Base-by-base conservation (phyloP, 1,140 invertebrate species). In the Onthophagus taurus region DNA sequence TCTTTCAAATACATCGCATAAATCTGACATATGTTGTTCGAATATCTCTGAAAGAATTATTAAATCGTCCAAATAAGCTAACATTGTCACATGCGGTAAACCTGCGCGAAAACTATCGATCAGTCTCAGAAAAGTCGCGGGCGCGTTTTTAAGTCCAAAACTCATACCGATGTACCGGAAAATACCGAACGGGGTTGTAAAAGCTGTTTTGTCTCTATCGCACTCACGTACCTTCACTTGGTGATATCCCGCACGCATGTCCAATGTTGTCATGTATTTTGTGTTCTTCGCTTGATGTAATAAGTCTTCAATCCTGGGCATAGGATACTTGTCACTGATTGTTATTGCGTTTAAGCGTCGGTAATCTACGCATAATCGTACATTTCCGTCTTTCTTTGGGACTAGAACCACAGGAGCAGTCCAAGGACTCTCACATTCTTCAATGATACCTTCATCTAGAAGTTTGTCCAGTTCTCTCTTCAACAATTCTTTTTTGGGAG, bases 41-140 rank as follows among this genome's bases (percentile, higher is more conserved):
- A n/a, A n/a, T n/a, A n/a, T n/a, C n/a, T n/a, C n/a, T n/a, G n/a
- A n/a, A n/a, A n/a, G n/a, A n/a, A n/a, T n/a, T n/a, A n/a, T n/a
- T n/a, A 42, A n/a, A 33, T 68, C 64, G 34, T 69, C 66, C 0
- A 68, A 42, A 44, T 68, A 67, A 1, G 52, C 55, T 18, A 63
- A 52, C 2, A 58, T 48, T 5, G 42, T 31, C 2, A 64, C 42
- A 29, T 51, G 48, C n/a, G 42, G 17, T 6, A 58, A 36, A 8
- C 50, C 49, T n/a, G 52, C 45, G 12, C 48, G 43, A 12, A 65
- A 50, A 5, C 50, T 21, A 41, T 63, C 58, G n/a, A n/a, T n/a
- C n/a, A n/a, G n/a, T n/a, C n/a, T n/a, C n/a, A n/a, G n/a, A 43
- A 68, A 70, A 0, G 64, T 68, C 2, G 64, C 60, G 11, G 55